Evolutionary conservation across 2,113 vertebrate species (phyloP), one percentile per base, ranked within the genome.

Genomic region (Equus quagga): DNA sequence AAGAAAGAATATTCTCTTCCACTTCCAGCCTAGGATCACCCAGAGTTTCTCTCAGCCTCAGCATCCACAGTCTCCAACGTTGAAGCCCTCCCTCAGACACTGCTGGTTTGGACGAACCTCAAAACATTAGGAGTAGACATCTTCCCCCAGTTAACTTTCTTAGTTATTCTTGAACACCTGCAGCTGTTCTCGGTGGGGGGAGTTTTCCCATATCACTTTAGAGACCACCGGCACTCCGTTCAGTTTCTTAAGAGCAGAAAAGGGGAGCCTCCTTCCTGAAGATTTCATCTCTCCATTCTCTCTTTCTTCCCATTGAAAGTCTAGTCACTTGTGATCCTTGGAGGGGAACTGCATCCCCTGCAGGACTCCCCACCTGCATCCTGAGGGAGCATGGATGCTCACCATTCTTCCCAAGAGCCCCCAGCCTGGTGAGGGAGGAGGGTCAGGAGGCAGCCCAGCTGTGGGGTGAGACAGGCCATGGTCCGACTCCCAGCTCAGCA

Each of bases 401-500:
- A 5, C 13, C 64, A 12, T n/a, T n/a, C 28, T 60, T 67, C 64
- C n/a, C 15, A 54, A 28, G 36, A 31, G 23, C 1, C 44, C 7
- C 21, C 26, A 2, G 0, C 76, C 36, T 0, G 41, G 3, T 0
- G 41, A 2, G 41, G 9, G 24, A 78, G 49, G 33, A 62, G 18
- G 11, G 3, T 65, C 19, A 51, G 28, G 21, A 84, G 36, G 18
- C 62, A 67, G 4, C 54, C 21, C 0, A 2, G 60, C 46, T 23
- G 23, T 51, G 17, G 31, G 44, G 18, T 49, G 46, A 78, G 58
- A 75, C 10, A 18, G 72, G 33, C 41, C 26, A 36, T 21, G 15
- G 73, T 64, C 54, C 6, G 65, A 87, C 9, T 49, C 23, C 14
- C 24, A 58, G 49, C 62, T 64, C 70, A 65, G 46, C 7, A 24